These are phyloP conservation scores for Lynx canadensis DNA, from an alignment of 2,113 vertebrate species.

Conservation along the genomic window DNA sequence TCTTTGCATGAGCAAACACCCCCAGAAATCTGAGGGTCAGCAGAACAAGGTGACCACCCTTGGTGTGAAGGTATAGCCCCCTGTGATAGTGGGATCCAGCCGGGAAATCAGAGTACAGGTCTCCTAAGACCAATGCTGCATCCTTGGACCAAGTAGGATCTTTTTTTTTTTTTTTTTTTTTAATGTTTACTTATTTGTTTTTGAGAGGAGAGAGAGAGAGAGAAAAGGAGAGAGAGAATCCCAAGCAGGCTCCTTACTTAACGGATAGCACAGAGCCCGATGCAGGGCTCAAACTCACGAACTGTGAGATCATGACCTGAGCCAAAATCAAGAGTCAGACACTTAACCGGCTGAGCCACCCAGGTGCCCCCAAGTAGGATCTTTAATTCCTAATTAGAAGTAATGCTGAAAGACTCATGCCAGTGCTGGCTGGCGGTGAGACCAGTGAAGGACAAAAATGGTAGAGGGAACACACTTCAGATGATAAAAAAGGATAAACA, in stretches of 20 bases:
- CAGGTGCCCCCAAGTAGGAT: not conserved
- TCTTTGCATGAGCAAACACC: not conserved
- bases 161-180: not conserved
- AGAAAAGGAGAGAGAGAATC: too few species aligned
- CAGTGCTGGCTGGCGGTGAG: not conserved
- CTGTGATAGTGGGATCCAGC: not conserved
- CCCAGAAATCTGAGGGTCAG: not conserved
- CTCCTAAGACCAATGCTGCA: not conserved
- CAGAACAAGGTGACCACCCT: not conserved
- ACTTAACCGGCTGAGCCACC: too few species aligned
- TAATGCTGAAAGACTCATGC: not conserved
- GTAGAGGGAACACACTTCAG: not conserved
- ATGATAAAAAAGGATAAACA: not conserved
- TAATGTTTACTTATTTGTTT: too few species aligned
- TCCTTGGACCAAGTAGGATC: not conserved
- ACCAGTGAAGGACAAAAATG: not conserved
- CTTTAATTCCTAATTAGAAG: not conserved
- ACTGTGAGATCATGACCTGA: too few species aligned
- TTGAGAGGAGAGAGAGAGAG: too few species aligned
- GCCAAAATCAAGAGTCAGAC: too few species aligned
- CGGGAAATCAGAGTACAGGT: not conserved
- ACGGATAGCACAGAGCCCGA: too few species aligned
- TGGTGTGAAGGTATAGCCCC: not conserved
- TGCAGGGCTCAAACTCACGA: too few species aligned
- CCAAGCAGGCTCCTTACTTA: too few species aligned